Evolutionary conservation across 2,888 invertebrate species (phyloP), one percentile per base, ranked within the genome.

Genomic region (Dysmachus trigonus): DNA sequence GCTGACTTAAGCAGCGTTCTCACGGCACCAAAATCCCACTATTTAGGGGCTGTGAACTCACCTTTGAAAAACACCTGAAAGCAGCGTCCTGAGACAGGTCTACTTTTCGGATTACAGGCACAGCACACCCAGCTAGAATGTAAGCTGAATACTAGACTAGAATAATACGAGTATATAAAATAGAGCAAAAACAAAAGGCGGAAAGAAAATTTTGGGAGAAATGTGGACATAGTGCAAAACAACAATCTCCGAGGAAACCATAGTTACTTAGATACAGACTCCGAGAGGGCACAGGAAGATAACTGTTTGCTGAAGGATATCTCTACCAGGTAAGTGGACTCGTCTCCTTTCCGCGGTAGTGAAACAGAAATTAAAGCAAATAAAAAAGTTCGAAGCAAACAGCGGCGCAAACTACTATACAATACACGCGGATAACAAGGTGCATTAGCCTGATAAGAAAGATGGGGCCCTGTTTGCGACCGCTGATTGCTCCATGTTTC

Each of bases 171-270:
- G n/a, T n/a, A 76, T 27, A 33, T 5, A 76, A 76, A 38, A 79
- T 79, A 47, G 15, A 79, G 30, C 27, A 47, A 47, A 79, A 79
- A 22, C n/a, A 41, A 51, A 22, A 62, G 62, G 62, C 62, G 62
- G 62, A 62, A 62, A 62, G 62, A 62, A 62, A 62, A 13, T 18
- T 73, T 33, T 47, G 27, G 51, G 13, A 47, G 79, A 51, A 30
- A 79, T 35, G 76, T 79, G 79, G 79, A 30, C 30, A 79, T 79
- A 79, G 79, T 79, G 79, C 3, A 51, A 76, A 51, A 79, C 79
- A 47, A 51, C 51, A 1, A 30, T 51, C 27, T 33, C n/a, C 10
- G 30, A 22, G 79, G 47, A 79, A 79, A 31, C 79, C 79, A 79
- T 47, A 79, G 79, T 47, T 27, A 79, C 35, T 47, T 51, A 79